Evolutionary conservation across 2,888 invertebrate species (phyloP).

Genomic region (Ormia ochracea): DNA sequence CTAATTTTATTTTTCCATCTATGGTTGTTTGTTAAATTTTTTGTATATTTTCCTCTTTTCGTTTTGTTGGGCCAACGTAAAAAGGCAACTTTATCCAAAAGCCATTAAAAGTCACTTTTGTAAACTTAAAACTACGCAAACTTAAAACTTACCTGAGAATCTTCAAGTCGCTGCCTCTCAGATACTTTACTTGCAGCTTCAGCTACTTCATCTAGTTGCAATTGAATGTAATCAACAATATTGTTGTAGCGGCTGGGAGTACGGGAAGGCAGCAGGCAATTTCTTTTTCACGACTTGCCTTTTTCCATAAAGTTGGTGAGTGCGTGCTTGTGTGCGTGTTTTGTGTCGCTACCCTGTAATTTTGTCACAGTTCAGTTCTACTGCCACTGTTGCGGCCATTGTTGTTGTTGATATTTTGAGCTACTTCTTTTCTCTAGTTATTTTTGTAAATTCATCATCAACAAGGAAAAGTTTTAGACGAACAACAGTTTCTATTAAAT

Average conservation of each 20-base stretch:
- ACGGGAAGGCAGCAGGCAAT: conserved; percentile 4
- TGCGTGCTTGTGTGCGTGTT: neutral
- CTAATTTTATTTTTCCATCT: neutral
- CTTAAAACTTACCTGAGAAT: conserved; percentile 57
- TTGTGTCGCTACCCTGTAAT: conserved; percentile 26
- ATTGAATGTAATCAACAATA: conserved; percentile 38
- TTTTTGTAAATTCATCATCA: conserved; percentile 12
- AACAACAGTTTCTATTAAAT: conserved; percentile 59
- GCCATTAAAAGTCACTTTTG: conserved; percentile 75
- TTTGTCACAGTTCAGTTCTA: conserved; percentile 26
- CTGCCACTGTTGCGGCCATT: neutral
- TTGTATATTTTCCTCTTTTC: conserved; percentile 2
- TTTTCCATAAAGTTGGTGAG: neutral
- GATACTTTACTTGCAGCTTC: no score
- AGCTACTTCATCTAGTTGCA: conserved; percentile 20
- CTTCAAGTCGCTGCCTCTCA: neutral
- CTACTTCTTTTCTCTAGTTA: neutral
- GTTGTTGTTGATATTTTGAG: conserved; percentile 3
- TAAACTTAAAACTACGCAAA: conserved; percentile 62
- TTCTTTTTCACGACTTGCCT: neutral
- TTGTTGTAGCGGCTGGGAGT: neutral
- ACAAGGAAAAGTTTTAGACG: conserved; percentile 19
- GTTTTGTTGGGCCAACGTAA: conserved; percentile 15
- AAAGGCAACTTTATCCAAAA: conserved; percentile 70
- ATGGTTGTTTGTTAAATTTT: no score